Conservation (phyloP, 53 echinoderm and acorn worm species). For the Henricia sp. region DNA sequence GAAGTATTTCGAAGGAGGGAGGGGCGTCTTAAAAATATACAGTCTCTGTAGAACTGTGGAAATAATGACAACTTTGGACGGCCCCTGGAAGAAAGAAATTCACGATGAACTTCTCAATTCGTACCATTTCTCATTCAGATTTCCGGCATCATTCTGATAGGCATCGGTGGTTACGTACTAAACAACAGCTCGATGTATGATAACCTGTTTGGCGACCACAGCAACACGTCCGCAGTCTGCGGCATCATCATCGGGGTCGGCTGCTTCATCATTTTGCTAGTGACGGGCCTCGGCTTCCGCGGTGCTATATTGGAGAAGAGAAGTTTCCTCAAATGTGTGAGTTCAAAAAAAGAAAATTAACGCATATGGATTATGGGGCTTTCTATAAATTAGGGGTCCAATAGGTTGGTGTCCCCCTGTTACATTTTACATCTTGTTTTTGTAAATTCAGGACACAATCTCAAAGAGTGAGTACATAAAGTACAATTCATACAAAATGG, state of each 20-base stretch:
- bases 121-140: conserved; percentile 58
- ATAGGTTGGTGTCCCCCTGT: no score
- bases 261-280: conserved; percentile 68
- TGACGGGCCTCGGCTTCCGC: conserved; percentile 68
- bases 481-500: no score
- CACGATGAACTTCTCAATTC: background rate
- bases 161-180: conserved; percentile 74
- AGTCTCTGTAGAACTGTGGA: no score
- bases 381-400: no score
- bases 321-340: conserved; percentile 60
- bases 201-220: conserved; percentile 69
- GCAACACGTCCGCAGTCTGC: conserved; percentile 66
- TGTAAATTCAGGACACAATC: no score
- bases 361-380: no score
- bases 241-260: conserved; percentile 69
- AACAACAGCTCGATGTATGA: conserved; percentile 62
- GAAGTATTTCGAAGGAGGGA: no score
- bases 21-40: no score
- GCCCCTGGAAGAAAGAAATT: no score
- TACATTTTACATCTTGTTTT: no score
- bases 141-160: conserved; percentile 74
- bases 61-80: no score
- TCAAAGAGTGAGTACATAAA: no score
- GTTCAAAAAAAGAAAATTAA: conserved; percentile 5
- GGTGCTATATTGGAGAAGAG: conserved; percentile 63